phyloP scores from a whole-genome alignment of 1,140 invertebrate species.

The Bombus sibiricus region DNA sequence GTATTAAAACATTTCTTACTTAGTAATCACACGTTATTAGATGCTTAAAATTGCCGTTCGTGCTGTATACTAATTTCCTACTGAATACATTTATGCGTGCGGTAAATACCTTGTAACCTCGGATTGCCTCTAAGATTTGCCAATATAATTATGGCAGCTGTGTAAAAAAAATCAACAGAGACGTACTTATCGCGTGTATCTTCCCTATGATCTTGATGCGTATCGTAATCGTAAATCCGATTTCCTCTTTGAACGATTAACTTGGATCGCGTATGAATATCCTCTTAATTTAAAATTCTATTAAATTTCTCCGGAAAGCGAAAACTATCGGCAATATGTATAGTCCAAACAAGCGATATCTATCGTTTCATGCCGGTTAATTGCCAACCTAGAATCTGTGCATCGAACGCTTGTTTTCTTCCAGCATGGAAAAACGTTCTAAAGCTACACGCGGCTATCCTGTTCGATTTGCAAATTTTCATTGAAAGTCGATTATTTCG shows the following conservation, averaged over 20 bases:
- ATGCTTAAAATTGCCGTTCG: not conserved
- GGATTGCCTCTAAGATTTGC: too few relatives aligned
- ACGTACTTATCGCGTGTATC: too few relatives aligned
- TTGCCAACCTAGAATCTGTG: not conserved
- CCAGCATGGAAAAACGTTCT: constrained; percentile 1
- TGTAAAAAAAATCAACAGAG: not conserved
- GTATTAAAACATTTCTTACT: too few relatives aligned
- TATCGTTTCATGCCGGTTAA: constrained; percentile 11
- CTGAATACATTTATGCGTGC: not conserved
- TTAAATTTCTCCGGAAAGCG: not conserved
- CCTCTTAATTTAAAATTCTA: not conserved
- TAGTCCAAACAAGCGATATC: constrained; percentile 10
- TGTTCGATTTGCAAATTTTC: not conserved
- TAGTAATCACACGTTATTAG: not conserved
- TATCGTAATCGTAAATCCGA: not conserved
- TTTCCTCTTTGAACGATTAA: not conserved
- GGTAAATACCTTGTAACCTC: too few relatives aligned
- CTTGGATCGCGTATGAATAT: not conserved
- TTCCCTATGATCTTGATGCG: not conserved
- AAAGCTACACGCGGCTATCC: not conserved
- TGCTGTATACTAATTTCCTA: not conserved
- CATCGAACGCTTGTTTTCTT: not conserved
- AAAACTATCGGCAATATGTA: too few relatives aligned
- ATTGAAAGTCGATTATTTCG: not conserved
- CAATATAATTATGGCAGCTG: too few relatives aligned